Evolutionary conservation across 2,888 invertebrate genomes (phyloP).

Genomic region (Acanthoscelides obtectus): DNA sequence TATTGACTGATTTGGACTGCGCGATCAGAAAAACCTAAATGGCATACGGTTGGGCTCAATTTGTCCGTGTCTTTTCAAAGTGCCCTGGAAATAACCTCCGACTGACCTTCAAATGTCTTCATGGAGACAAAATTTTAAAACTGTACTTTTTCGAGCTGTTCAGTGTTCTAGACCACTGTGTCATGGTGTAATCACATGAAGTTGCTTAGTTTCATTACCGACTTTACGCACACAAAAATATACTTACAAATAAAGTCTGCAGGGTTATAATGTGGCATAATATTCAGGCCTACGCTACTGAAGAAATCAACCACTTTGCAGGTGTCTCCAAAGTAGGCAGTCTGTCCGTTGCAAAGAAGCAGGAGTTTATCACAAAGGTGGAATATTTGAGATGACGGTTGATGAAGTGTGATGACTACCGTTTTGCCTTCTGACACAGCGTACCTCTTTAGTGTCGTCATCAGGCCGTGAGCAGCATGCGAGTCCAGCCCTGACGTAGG

Average conservation of each 20-base stretch:
- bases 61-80: too few species aligned
- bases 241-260: conserved; percentile 77
- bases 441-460: conserved; percentile 68
- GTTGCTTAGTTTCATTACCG: too few species aligned
- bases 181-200: too few species aligned
- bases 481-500: conserved; percentile 81
- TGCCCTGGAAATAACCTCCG: too few species aligned
- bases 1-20: too few species aligned
- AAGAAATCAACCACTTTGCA: conserved; percentile 69
- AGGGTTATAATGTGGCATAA: conserved; percentile 75
- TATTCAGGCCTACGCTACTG: conserved; percentile 62
- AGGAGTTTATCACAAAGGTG: conserved; percentile 76
- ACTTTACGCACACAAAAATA: background rate
- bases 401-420: conserved; percentile 75
- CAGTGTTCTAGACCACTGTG: too few species aligned
- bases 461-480: conserved; percentile 69
- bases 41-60: too few species aligned
- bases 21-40: too few species aligned
- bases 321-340: conserved; percentile 72
- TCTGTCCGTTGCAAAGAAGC: conserved; percentile 64
- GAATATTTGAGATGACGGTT: conserved; percentile 80
- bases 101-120: too few species aligned
- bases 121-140: too few species aligned
- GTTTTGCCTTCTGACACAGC: conserved; percentile 73
- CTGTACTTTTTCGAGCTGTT: too few species aligned